Evolutionary conservation across 2,888 invertebrate genomes (phyloP).

Genomic region (Yponomeuta sedellus): DNA sequence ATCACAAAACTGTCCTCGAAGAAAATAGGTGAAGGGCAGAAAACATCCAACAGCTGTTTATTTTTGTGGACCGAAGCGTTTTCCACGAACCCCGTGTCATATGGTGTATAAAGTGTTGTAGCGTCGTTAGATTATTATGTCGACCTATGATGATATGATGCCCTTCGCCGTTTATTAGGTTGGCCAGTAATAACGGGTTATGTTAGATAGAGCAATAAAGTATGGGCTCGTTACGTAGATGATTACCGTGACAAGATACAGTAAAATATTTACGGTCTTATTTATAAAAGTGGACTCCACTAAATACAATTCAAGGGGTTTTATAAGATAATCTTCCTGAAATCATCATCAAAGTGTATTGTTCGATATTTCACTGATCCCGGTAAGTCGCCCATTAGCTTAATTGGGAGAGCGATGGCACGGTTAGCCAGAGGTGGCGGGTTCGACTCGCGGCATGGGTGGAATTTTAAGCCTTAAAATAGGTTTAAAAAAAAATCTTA

Average conservation of each 20-base stretch:
- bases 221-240: slow-evolving; percentile 13
- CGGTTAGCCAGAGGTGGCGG: too few species aligned
- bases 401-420: too few species aligned
- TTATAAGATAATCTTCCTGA: too few species aligned
- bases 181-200: slow-evolving; percentile 22
- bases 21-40: background rate
- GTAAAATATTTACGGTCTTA: background rate
- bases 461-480: too few species aligned
- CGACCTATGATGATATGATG: background rate
- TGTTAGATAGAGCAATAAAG: slow-evolving; percentile 26
- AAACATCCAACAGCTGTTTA: background rate
- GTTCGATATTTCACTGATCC: too few species aligned
- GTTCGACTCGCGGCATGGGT: too few species aligned
- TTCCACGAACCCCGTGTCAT: background rate
- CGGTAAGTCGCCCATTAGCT: too few species aligned
- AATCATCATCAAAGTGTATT: too few species aligned
- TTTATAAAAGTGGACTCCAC: background rate
- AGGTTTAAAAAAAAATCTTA: too few species aligned
- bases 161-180: slow-evolving; percentile 22
- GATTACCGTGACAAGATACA: background rate
- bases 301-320: too few species aligned
- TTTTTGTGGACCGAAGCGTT: background rate
- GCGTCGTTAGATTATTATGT: slow-evolving; percentile 1
- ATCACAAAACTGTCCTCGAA: background rate
- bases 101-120: background rate